Conservation (phyloP, 1,140 invertebrate species). For the Ostrea denselamellosa region DNA sequence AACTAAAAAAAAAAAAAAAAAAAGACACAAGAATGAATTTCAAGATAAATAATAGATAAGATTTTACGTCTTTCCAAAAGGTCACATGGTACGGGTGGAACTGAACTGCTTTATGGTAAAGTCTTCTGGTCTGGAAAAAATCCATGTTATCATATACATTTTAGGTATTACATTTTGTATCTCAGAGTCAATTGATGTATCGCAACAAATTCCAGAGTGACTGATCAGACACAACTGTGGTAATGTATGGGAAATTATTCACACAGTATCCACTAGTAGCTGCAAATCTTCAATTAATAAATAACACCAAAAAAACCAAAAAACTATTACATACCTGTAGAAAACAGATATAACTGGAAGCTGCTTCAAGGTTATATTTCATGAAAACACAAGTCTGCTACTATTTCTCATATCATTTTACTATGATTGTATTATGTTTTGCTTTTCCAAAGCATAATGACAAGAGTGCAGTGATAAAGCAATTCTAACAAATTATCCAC, state of each 20-base stretch:
- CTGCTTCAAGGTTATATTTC: background rate
- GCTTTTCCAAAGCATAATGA: too few species aligned
- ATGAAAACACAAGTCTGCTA: background rate
- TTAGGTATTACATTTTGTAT: background rate
- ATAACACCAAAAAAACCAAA: background rate
- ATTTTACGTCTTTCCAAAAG: constrained; percentile 74
- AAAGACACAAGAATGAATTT: background rate
- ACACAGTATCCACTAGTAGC: too few species aligned
- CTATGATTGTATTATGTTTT: background rate
- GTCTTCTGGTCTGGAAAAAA: constrained; percentile 63
- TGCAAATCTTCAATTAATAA: too few species aligned
- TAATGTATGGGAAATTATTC: background rate
- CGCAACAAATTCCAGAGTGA: too few species aligned
- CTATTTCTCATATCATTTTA: background rate
- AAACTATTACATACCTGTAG: background rate
- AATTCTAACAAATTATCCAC: background rate
- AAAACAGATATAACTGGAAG: background rate
- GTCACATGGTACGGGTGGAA: constrained; percentile 66
- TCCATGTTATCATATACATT: constrained; percentile 15
- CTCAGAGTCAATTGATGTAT: background rate
- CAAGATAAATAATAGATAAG: constrained; percentile 48
- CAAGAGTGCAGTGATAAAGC: background rate
- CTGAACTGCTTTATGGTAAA: constrained; percentile 62
- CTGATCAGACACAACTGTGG: background rate
- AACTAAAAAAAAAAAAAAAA: too few species aligned